Evolutionary conservation across 2,888 invertebrate genomes (phyloP).

Genomic region (Phortica okadai): DNA sequence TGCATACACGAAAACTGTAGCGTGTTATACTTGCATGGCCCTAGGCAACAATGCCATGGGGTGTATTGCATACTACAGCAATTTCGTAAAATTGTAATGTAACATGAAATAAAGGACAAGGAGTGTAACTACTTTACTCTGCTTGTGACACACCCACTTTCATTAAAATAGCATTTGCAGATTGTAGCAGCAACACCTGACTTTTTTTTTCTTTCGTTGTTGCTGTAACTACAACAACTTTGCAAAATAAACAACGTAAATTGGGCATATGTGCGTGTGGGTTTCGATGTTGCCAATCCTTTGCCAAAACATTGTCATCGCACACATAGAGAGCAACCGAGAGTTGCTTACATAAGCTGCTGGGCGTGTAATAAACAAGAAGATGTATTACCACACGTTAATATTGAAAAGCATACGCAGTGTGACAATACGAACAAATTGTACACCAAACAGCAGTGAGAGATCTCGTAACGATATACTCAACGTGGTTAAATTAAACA

Average conservation of each 20-base stretch:
- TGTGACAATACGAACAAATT: too few species aligned
- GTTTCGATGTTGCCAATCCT: too few species aligned
- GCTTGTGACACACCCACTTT: constrained; percentile 1
- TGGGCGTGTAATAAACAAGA: too few species aligned
- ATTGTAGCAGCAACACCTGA: neutral
- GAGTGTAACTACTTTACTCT: neutral
- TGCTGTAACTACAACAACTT: neutral
- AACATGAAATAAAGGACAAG: neutral
- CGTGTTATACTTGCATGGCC: neutral
- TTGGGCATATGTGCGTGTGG: neutral
- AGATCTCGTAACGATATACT: too few species aligned
- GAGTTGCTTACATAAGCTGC: neutral
- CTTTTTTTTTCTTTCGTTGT: neutral
- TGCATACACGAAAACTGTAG: neutral
- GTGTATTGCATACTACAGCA: neutral
- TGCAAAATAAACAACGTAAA: neutral
- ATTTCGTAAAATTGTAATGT: constrained; percentile 15
- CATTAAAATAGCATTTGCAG: constrained; percentile 16
- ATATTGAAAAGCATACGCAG: too few species aligned
- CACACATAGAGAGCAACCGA: neutral
- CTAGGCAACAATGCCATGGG: neutral
- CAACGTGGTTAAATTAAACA: too few species aligned
- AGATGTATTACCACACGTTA: too few species aligned
- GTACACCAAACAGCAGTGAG: too few species aligned
- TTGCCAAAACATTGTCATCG: neutral